phyloP scores from a whole-genome alignment of 1,140 invertebrate species.

The Pogonus chalceus region DNA sequence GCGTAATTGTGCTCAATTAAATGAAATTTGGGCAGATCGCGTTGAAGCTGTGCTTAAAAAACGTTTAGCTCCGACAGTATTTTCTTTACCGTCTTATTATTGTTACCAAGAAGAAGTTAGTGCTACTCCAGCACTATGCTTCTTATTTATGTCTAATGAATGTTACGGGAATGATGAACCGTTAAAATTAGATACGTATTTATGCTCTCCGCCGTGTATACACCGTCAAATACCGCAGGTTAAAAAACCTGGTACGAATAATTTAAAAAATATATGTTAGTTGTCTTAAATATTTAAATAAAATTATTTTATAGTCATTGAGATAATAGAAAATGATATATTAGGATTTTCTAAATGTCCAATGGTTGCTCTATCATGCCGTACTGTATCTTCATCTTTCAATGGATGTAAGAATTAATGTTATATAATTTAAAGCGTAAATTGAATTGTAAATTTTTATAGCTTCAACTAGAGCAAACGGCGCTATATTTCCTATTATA shows the following conservation, averaged over 20 bases:
- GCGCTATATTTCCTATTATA: background rate
- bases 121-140: background rate
- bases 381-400: background rate
- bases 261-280: background rate
- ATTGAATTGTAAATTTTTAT: no score
- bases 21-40: background rate
- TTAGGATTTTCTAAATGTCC: background rate
- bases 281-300: background rate
- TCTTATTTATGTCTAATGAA: background rate
- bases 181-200: background rate
- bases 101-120: background rate
- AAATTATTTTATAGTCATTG: background rate
- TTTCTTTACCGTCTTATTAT: background rate
- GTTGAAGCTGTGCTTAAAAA: background rate
- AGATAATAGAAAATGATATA: background rate
- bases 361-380: background rate
- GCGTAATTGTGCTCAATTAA: background rate
- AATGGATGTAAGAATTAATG: background rate
- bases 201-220: no score
- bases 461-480: background rate
- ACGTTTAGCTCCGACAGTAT: background rate
- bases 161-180: background rate
- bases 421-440: no score
- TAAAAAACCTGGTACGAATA: background rate
- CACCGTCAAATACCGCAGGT: no score